Evolutionary conservation across 2,797 vertebrate species (phyloP).

Genomic region (Hephaestus fuliginosus): DNA sequence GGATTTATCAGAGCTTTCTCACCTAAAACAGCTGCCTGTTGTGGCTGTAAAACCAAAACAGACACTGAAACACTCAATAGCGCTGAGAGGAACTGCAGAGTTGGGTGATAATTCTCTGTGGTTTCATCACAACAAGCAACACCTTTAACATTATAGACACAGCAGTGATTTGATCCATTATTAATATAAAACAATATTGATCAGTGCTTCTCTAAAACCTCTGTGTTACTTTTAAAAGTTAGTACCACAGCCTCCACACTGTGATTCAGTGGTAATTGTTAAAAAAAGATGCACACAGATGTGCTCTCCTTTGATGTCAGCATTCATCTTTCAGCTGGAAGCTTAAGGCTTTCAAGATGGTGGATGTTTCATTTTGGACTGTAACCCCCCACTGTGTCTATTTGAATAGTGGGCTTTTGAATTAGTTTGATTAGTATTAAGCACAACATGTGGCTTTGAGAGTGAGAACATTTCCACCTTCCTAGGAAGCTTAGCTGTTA

Average conservation of each 20-base stretch:
- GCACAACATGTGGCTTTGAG: conserved; percentile 61
- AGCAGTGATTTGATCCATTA: neutral
- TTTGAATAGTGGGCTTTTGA: conserved; percentile 65
- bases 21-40: conserved; percentile 25
- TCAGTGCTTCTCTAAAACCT: conserved; percentile 1
- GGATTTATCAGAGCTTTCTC: conserved; percentile 24
- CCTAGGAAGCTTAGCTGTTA: conserved; percentile 48
- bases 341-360: conserved; percentile 68
- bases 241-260: neutral
- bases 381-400: conserved; percentile 37
- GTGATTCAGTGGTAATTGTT: conserved; percentile 31
- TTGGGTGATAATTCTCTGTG: conserved; percentile 7
- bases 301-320: conserved; percentile 58
- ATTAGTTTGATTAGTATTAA: conserved; percentile 65
- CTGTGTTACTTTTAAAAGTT: neutral
- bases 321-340: conserved; percentile 42
- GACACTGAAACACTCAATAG: neutral
- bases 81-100: conserved; percentile 23
- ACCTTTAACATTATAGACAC: conserved; percentile 9
- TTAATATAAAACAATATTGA: conserved; percentile 12
- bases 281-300: conserved; percentile 31
- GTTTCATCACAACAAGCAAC: conserved; percentile 17
- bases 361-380: conserved; percentile 56
- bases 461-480: conserved; percentile 43
- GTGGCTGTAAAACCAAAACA: conserved; percentile 23